Base-by-base conservation (phyloP, 1,140 invertebrate species). In the Heliconius hermathena region DNA sequence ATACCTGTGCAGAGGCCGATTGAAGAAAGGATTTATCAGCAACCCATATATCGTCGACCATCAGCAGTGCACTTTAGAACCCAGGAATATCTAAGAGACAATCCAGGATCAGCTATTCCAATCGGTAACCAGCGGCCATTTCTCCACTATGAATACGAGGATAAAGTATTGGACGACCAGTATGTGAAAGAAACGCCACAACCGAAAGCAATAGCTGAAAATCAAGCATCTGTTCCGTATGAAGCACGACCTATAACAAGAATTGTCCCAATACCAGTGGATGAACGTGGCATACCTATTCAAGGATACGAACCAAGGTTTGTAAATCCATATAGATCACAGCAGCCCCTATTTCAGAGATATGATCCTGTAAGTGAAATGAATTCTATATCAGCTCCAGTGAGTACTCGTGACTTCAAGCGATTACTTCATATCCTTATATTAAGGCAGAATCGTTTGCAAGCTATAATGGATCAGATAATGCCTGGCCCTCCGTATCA, bases 321-420 rank as follows among this genome's bases (percentile, higher is more conserved):
- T 57, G 88, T 93, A 11, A 93, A 90, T 70, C 85, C 89, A 29
- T 91, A 93, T 60, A 88, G 90, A 85, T 90, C 81, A 5, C 89
- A 88, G 54, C 85, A 88, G 49, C 85, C 91, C 6, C 52, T 89
- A 29, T 93, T 82, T 88, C 94, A 91, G 76, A 89, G 88, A 57
- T 91, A 91, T 57, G 90, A 93, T 18, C 88, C 90, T 38, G 81
- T 88, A 9, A 88, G 89, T 26, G 91, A 94, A 71, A 89, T 91
- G 87, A 82, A 88, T 66, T 87, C 87, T 3, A 94, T 95, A 81
- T 87, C 92, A 74, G 89, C 94, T 71, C 95, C 95, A 46, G 95
- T 96, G 2, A 96, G 95, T 84, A 95, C 95, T 4, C 94, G 94
- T 89, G 95, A 96, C 85, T 94, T 96, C 70, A 95, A 95, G 86